Evolutionary conservation across 1,140 invertebrate genomes (phyloP).

Genomic region (Cyrtorhinus lividipennis): DNA sequence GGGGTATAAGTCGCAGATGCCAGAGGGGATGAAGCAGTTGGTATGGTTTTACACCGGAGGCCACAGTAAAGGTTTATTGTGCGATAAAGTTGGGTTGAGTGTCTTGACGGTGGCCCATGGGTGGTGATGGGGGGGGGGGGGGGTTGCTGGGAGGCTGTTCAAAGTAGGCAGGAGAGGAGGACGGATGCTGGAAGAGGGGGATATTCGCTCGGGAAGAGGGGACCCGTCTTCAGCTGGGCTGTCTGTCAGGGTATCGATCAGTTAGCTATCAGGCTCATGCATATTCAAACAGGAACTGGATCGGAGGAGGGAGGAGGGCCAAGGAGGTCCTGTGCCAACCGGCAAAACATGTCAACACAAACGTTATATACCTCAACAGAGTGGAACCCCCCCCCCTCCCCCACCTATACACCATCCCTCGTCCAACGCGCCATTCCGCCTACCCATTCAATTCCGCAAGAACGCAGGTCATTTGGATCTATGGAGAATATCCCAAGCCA

Average conservation of each 20-base stretch:
- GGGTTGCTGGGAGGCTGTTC: background rate
- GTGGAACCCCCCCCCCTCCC: background rate
- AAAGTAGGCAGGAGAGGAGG: too few species aligned
- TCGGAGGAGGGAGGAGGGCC: background rate
- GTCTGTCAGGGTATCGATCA: constrained; percentile 8
- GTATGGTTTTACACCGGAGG: background rate
- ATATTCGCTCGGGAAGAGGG: background rate
- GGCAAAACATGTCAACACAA: constrained; percentile 9
- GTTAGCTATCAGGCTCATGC: constrained; percentile 9
- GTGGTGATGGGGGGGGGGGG: background rate
- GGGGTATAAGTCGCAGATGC: too few species aligned
- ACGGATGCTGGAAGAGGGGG: background rate
- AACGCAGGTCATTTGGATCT: background rate
- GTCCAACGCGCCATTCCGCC: background rate
- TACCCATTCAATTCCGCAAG: background rate
- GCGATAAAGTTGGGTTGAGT: constrained; percentile 3
- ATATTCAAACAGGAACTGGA: background rate
- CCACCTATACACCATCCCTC: background rate
- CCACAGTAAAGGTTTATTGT: background rate
- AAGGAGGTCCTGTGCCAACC: background rate
- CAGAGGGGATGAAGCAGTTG: background rate
- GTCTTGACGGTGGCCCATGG: background rate
- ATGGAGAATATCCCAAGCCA: background rate
- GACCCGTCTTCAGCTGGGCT: background rate
- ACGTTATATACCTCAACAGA: constrained; percentile 9